Base-by-base conservation (phyloP, 2,797 vertebrate species). In the Chelmon rostratus region DNA sequence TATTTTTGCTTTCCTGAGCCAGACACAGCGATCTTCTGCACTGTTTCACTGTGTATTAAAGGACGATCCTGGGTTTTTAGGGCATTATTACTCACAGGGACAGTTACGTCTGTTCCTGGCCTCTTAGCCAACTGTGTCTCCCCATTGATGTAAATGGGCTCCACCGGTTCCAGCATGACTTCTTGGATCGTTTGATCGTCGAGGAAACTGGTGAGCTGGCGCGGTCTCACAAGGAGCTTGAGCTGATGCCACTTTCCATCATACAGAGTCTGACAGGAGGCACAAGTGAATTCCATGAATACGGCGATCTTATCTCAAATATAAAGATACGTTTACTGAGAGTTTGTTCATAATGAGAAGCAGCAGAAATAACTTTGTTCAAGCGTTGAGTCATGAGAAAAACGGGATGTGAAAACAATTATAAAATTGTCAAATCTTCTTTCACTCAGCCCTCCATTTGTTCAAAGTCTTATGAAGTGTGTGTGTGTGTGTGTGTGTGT, bases 201-300 rank as follows among this genome's bases (percentile, higher is more conserved):
- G 4, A 97, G 89, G 78, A 94, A 97, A 82, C 90, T 50, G 33
- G 81, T 70, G 16, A 94, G 89, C 23, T 83, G 86, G 6, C 13
- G 81, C 10, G 91, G 92, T 53, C 91, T 89, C 44, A 97, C 93
- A 49, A 96, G 78, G 37, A 97, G 75, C 87, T 95, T 96, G 75
- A 97, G 87, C 86, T 97, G 96, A 84, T 97, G 96, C 96, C 96
- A 97, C 57, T 89, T 88, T 63, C 92, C 96, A 79, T 96, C 94
- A 74, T 92, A 97, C 37, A 97, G 91, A 38, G 40, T 67, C 96
- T 97, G 79, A 54, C n/a, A 53, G 25, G 46, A 68, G 46, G 50
- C 13, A 53, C 33, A 63, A n/a, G 79, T n/a, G 6, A 16, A 25
- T 37, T 49, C 70, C 38, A 50, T 25, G 11, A 61, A 38, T 21